Conservation (phyloP, 2,888 invertebrate species). For the Thumatha senex region DNA sequence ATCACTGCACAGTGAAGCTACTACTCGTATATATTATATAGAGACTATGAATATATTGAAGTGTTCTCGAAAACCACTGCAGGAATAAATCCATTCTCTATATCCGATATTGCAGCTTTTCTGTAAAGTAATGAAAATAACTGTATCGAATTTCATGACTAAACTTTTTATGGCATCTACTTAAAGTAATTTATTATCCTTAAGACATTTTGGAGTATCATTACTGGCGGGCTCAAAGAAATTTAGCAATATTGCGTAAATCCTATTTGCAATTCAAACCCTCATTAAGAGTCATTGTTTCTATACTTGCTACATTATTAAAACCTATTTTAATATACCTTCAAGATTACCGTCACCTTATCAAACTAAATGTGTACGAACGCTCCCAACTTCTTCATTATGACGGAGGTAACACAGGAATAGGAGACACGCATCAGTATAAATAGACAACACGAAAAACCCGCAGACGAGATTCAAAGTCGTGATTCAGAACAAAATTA, state of each 20-base stretch:
- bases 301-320: slow-evolving; percentile 7
- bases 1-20: background rate
- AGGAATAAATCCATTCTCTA: slow-evolving; percentile 13
- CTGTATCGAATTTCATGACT: slow-evolving; percentile 32
- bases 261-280: slow-evolving; percentile 1
- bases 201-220: slow-evolving; percentile 16
- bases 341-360: background rate
- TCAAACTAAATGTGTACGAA: background rate
- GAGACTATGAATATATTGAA: background rate
- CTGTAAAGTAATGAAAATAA: slow-evolving; percentile 29
- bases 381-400: background rate
- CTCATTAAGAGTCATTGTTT: slow-evolving; percentile 4
- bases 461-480: slow-evolving; percentile 17
- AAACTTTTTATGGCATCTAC: slow-evolving; percentile 34
- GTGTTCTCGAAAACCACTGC: background rate
- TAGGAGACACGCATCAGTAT: slow-evolving; percentile 12
- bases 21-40: background rate
- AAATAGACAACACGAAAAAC: slow-evolving; percentile 27
- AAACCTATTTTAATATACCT: background rate
- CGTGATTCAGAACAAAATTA: slow-evolving; percentile 25
- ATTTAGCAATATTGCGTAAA: slow-evolving; percentile 7
- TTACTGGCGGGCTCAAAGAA: slow-evolving; percentile 13
- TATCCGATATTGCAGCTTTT: slow-evolving; percentile 28
- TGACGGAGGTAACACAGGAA: slow-evolving; percentile 6
- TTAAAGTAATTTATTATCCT: slow-evolving; percentile 32